Conservation (phyloP, 1,140 invertebrate genomes). For the Atta cephalotes region DNA sequence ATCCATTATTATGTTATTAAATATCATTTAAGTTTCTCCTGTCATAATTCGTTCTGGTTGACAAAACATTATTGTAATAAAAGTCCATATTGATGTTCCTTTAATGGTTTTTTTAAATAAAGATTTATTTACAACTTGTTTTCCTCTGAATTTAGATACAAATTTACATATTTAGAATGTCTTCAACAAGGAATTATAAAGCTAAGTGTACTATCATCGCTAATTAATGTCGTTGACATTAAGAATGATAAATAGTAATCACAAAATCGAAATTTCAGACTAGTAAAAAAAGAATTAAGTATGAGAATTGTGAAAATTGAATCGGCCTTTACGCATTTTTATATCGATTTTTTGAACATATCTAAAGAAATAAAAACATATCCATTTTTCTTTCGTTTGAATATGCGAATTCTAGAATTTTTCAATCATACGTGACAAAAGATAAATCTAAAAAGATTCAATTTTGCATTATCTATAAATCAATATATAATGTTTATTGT, state of each 20-base stretch:
- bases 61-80: conserved; percentile 25
- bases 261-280: conserved; percentile 18
- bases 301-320: background rate
- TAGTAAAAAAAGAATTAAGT: conserved; percentile 15
- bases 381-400: background rate
- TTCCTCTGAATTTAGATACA: conserved; percentile 26
- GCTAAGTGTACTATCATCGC: conserved; percentile 1
- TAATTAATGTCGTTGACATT: conserved; percentile 24
- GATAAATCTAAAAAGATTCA: background rate
- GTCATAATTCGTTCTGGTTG: background rate
- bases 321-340: background rate
- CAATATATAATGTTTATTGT: background rate
- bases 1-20: conserved; percentile 5
- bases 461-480: conserved; percentile 16
- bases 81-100: background rate
- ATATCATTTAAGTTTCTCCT: conserved; percentile 4
- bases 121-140: conserved; percentile 27
- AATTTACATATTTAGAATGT: conserved; percentile 25
- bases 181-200: conserved; percentile 5
- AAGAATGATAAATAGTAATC: conserved; percentile 22
- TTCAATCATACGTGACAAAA: background rate
- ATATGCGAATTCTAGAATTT: background rate
- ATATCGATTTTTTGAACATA: background rate
- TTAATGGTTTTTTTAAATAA: conserved; percentile 6
- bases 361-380: background rate